A percentile compares a stretch with the other conserved stretches of the same genome.
Conservation (phyloP, 1,140 invertebrate species). For the Diprion similis region DNA sequence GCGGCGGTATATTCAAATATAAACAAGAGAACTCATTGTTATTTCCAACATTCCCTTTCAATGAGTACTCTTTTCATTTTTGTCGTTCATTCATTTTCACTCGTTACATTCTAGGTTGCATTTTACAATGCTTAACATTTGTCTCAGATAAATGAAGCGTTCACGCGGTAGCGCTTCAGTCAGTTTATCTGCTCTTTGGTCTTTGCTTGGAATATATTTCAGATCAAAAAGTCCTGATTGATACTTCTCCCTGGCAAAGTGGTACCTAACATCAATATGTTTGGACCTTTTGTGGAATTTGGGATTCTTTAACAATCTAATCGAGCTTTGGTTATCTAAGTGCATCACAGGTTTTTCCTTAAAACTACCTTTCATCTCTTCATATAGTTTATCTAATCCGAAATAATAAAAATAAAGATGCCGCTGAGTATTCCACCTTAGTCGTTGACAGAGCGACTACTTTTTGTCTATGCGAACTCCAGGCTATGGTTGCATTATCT, state of each 20-base stretch:
- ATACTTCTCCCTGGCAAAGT: constrained; percentile 31
- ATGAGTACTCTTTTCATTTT: too few species aligned
- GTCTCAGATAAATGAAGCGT: too few species aligned
- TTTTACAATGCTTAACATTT: too few species aligned
- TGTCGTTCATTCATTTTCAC: too few species aligned
- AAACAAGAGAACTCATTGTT: too few species aligned
- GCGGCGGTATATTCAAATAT: too few species aligned
- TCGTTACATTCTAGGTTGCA: too few species aligned
- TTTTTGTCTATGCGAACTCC: constrained; percentile 32
- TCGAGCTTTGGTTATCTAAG: constrained; percentile 41
- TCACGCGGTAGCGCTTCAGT: too few species aligned
- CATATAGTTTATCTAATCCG: constrained; percentile 27
- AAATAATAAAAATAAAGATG: too few species aligned
- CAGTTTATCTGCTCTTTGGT: constrained; percentile 10
- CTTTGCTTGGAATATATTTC: neutral
- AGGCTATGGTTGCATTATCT: constrained; percentile 25
- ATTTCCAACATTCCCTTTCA: too few species aligned
- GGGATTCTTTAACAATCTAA: constrained; percentile 39
- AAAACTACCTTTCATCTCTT: constrained; percentile 21
- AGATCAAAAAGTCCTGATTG: constrained; percentile 1
- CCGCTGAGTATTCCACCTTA: constrained; percentile 35
- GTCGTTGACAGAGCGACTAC: constrained; percentile 28
- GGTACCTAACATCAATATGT: constrained; percentile 44
- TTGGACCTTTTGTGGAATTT: constrained; percentile 40
- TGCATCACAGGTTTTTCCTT: neutral